These are phyloP conservation scores for Lycophotia porphyrea DNA, from an alignment of 2,888 invertebrate genomes.

Conservation along the genomic window DNA sequence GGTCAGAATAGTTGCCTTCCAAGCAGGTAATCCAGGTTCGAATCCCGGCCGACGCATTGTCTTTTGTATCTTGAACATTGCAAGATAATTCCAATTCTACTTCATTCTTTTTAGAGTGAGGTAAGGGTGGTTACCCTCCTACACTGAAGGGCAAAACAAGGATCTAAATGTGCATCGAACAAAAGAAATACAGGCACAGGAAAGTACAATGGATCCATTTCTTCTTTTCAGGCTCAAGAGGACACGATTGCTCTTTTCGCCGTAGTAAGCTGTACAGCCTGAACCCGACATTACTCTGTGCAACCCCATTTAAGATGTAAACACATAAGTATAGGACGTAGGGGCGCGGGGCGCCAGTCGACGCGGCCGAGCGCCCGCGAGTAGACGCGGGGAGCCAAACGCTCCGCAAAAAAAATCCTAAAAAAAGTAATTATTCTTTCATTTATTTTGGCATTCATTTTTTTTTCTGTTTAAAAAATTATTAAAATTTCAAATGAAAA, in stretches of 20 bases:
- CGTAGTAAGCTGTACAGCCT: constrained; percentile 48
- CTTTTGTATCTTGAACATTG: constrained; percentile 2
- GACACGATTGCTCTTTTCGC: constrained; percentile 59
- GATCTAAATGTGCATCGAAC: constrained; percentile 28
- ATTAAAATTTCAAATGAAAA: constrained; percentile 12
- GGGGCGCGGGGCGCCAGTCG: constrained; percentile 79
- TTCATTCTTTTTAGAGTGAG: background rate
- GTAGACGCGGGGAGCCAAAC: constrained; percentile 72
- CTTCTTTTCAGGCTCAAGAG: constrained; percentile 57
- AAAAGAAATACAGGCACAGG: constrained; percentile 14
- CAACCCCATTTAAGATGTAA: constrained; percentile 88
- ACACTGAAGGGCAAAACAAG: constrained; percentile 4
- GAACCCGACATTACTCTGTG: constrained; percentile 73
- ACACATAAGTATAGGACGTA: constrained; percentile 86
- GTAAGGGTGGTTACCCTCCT: background rate
- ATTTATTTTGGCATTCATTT: constrained; percentile 44
- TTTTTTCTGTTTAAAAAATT: background rate
- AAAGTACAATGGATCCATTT: constrained; percentile 49
- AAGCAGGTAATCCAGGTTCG: constrained; percentile 90
- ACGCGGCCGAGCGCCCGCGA: constrained; percentile 82
- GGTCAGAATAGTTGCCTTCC: constrained; percentile 91
- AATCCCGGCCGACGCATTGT: constrained; percentile 55
- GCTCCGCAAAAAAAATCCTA: constrained; percentile 65
- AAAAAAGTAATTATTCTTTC: constrained; percentile 62
- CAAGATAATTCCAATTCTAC: background rate